phyloP scores from a whole-genome alignment of 1,140 invertebrate species.

The Pseudomyrmex cubaensis region DNA sequence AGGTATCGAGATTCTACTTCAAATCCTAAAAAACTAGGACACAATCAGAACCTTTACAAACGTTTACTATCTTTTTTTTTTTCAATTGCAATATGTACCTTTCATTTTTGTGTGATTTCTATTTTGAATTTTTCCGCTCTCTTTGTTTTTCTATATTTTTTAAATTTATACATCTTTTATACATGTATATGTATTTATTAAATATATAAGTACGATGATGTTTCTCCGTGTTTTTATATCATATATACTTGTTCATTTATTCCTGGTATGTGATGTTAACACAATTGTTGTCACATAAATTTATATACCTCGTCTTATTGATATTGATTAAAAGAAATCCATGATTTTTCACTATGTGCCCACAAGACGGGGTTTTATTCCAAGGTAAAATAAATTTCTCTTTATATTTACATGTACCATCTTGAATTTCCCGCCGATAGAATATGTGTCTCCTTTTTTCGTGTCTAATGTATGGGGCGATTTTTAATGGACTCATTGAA shows the following conservation, averaged over 20 bases:
- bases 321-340: background rate
- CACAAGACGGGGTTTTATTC: constrained; percentile 6
- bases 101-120: constrained; percentile 12
- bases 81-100: constrained; percentile 20
- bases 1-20: background rate
- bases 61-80: constrained; percentile 4
- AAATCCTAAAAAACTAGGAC: background rate
- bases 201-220: no score
- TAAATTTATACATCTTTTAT: background rate
- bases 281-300: background rate
- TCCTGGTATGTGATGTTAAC: constrained; percentile 29
- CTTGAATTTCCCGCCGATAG: background rate
- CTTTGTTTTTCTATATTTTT: background rate
- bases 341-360: background rate
- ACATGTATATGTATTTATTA: background rate
- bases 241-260: constrained; percentile 2
- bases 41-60: background rate
- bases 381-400: constrained; percentile 6
- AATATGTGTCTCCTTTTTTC: background rate
- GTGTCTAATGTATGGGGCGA: background rate
- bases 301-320: background rate
- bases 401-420: constrained; percentile 1
- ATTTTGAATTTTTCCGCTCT: background rate
- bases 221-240: background rate
- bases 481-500: constrained; percentile 23